Conservation (phyloP, 23 tunicate genomes). For the Trididemnum miniatum region DNA sequence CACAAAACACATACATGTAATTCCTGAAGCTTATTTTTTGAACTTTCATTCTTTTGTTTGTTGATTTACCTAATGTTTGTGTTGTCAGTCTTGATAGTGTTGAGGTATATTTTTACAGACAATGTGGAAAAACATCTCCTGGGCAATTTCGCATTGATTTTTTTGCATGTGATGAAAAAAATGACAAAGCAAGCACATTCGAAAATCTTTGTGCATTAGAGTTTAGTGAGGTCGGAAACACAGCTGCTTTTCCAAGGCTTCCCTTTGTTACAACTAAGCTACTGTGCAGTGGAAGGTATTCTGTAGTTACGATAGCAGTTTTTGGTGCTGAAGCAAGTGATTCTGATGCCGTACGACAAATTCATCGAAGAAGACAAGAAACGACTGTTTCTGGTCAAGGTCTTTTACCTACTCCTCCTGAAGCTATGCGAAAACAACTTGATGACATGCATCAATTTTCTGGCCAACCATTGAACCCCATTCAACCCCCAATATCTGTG, state of each 20-base stretch:
- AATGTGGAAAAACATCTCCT: constrained; percentile 69
- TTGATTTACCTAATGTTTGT: no score
- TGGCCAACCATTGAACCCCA: background rate
- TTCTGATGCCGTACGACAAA: constrained; percentile 41
- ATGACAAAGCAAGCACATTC: constrained; percentile 56
- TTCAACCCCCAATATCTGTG: background rate
- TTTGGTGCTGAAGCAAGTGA: constrained; percentile 79
- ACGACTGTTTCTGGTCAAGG: background rate
- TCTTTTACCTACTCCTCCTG: constrained; percentile 20
- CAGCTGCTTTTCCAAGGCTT: constrained; percentile 50
- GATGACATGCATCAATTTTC: background rate
- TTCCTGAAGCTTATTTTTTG: no score
- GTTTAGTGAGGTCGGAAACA: constrained; percentile 40
- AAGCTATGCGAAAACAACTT: background rate
- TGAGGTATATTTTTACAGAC: constrained; percentile 43
- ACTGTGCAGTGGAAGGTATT: constrained; percentile 62
- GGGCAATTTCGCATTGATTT: constrained; percentile 72
- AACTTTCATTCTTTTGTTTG: no score
- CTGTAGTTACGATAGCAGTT: constrained; percentile 69
- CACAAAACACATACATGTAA: no score
- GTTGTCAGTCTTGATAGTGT: no score
- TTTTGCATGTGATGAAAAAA: constrained; percentile 73
- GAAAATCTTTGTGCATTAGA: constrained; percentile 74
- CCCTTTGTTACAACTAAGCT: constrained; percentile 63
- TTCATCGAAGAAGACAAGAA: constrained; percentile 35